Base-by-base conservation (phyloP, 2,113 vertebrate species). In the Erpornis zantholeuca region DNA sequence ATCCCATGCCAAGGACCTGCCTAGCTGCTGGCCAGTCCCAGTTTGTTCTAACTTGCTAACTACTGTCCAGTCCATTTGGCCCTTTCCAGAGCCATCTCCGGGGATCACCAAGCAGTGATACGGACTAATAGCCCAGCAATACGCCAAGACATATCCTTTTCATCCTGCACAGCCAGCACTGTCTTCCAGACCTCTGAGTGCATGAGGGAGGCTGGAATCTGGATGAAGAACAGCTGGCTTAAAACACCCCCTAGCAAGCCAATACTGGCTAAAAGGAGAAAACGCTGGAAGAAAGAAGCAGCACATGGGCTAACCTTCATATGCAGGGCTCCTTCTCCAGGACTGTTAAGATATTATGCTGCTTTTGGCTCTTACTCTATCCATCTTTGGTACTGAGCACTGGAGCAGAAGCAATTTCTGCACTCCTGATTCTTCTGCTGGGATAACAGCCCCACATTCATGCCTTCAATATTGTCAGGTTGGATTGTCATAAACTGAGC, bases 191-290 rank as follows among this genome's bases (percentile, higher is more conserved):
- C 52, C 86, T 88, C 88, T 94, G 45, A 94, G 92, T 81, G 79
- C 92, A 84, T 38, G 79, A 92, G 83, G 53, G 75, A 92, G 57
- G 53, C 87, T 94, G 92, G 82, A 96, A 95, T 45, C 92, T 96
- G 94, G 94, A 95, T 82, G 82, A 88, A 76, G 92, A 94, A 79
- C 94, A 96, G 89, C 92, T 96, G 94, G 95, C 91, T 94, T 56
- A 72, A 83, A 91, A 65, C 65, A 92, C 29, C 78, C 3, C 35
- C 81, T 57, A 28, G 57, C 59, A 76, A 79, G 90, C 94, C 92
- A 95, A 75, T 38, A 22, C 44, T 88, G 50, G n/a, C 52, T 93
- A 79, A 79, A 92, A 88, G 70, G 66, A 88, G 60, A 88, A 95
- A 94, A 68, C 45, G 31, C 57, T 92, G 66, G 33, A 77, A 88